These are phyloP conservation scores for Drosophila pectinifera DNA, from an alignment of 1,140 invertebrate species.

Conservation along the genomic window DNA sequence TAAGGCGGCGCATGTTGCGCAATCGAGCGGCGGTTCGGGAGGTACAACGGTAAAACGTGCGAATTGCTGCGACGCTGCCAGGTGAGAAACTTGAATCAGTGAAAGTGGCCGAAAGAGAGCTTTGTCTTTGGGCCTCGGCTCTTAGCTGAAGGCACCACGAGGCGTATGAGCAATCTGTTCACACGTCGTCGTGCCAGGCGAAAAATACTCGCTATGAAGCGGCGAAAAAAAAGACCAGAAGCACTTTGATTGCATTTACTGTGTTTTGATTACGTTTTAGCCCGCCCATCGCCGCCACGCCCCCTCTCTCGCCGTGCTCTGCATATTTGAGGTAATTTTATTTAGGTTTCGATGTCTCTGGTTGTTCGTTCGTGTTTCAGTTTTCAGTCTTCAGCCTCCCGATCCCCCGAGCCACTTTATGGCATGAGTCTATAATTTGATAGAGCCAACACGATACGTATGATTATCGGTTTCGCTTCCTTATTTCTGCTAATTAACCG, in stretches of 20 bases:
- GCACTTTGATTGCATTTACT: conserved; percentile 70
- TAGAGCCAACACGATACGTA: conserved; percentile 60
- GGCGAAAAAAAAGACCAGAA: conserved; percentile 63
- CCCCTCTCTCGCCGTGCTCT: conserved; percentile 34
- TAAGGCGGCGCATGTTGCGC: conserved; percentile 35
- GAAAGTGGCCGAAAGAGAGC: conserved; percentile 60
- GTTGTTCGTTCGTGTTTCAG: conserved; percentile 32
- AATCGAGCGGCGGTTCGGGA: conserved; percentile 23
- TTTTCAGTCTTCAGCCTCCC: not conserved
- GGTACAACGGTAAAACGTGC: conserved; percentile 53
- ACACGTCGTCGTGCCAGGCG: conserved; percentile 55
- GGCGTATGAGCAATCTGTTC: conserved; percentile 75
- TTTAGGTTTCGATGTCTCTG: conserved; percentile 74
- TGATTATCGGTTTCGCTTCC: conserved; percentile 69
- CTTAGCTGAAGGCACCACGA: conserved; percentile 46
- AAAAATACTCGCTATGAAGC: conserved; percentile 48
- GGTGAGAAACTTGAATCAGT: conserved; percentile 72
- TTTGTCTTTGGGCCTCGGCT: conserved; percentile 14
- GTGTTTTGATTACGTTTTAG: conserved; percentile 69
- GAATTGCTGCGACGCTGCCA: conserved; percentile 40
- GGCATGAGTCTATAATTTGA: conserved; percentile 67
- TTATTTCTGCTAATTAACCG: conserved; percentile 76
- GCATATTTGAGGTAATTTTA: conserved; percentile 57
- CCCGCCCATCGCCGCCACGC: conserved; percentile 17
- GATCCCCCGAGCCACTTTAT: conserved; percentile 28